Conservation (phyloP, 2,797 vertebrate genomes). For the Perodicticus potto region DNA sequence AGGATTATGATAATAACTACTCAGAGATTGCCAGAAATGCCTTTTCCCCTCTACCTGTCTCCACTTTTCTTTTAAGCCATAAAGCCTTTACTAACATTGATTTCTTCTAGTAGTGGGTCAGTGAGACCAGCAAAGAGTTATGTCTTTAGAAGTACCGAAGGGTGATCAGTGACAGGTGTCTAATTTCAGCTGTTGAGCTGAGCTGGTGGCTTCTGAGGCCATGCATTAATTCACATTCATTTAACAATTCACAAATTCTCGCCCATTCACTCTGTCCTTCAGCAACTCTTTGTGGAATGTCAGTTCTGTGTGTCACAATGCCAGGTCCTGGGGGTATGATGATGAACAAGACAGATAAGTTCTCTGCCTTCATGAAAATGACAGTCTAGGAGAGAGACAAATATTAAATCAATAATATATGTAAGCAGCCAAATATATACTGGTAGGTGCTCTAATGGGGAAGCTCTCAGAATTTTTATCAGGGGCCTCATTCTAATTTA, state of each 20-base stretch:
- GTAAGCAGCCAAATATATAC: background rate
- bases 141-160: background rate
- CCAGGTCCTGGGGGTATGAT: background rate
- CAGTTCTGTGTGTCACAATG: background rate
- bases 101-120: background rate
- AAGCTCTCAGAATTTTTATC: slow-evolving; percentile 7
- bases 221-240: background rate
- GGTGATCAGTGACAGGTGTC: background rate
- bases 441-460: background rate
- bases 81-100: background rate
- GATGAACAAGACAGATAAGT: background rate
- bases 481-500: background rate
- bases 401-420: background rate
- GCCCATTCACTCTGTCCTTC: background rate
- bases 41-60: background rate
- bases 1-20: background rate
- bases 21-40: slow-evolving; percentile 27
- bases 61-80: background rate
- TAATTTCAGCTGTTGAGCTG: background rate
- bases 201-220: background rate
- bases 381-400: background rate
- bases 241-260: background rate
- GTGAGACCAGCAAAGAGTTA: background rate
- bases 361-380: background rate
- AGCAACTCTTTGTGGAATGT: background rate